phyloP scores from a whole-genome alignment of 1,140 invertebrate genomes.

The Aethina tumida region DNA sequence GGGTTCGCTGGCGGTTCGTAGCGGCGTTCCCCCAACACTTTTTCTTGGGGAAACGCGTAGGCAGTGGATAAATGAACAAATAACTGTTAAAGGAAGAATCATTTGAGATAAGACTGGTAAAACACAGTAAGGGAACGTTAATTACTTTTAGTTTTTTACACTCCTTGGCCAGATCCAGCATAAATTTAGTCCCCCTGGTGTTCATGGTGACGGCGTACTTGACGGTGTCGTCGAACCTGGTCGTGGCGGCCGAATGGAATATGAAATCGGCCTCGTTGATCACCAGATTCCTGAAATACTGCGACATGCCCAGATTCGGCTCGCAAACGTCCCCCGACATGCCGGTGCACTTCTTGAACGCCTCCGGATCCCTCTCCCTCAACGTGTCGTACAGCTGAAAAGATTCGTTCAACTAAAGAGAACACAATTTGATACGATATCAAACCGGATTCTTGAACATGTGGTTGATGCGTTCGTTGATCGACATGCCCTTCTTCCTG shows the following conservation, averaged over 20 bases:
- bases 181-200: constrained; percentile 61
- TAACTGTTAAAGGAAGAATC: constrained; percentile 14
- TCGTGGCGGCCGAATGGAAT: constrained; percentile 87
- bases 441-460: too few relatives aligned
- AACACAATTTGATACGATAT: too few relatives aligned
- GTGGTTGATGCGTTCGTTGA: constrained; percentile 56
- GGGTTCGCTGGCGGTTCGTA: constrained; percentile 77
- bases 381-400: constrained; percentile 19
- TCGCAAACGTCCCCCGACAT: constrained; percentile 70
- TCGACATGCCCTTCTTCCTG: constrained; percentile 66
- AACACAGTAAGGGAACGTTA: constrained; percentile 1
- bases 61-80: constrained; percentile 54
- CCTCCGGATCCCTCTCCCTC: constrained; percentile 10
- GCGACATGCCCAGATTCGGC: constrained; percentile 62
- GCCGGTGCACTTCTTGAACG: constrained; percentile 49
- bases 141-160: constrained; percentile 58
- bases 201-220: constrained; percentile 66
- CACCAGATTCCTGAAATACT: constrained; percentile 57
- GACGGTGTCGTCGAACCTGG: constrained; percentile 66
- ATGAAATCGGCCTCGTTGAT: constrained; percentile 67
- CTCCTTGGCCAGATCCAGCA: constrained; percentile 62
- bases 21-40: constrained; percentile 43
- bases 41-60: constrained; percentile 56
- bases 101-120: background rate
- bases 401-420: too few relatives aligned